These are phyloP conservation scores for Neuroterus valhalla DNA, from an alignment of 1,140 invertebrate genomes.

Conservation along the genomic window DNA sequence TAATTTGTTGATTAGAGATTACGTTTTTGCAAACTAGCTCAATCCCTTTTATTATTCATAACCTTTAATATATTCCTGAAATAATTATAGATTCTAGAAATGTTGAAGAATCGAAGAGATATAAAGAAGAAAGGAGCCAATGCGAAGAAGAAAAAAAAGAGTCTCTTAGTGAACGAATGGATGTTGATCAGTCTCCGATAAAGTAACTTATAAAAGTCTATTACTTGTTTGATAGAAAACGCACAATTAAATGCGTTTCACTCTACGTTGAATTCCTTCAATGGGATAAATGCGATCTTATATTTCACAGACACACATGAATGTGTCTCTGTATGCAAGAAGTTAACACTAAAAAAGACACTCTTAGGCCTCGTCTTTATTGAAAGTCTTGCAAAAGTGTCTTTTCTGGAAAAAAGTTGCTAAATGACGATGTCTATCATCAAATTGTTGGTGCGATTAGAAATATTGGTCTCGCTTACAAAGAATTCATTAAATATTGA, in stretches of 20 bases:
- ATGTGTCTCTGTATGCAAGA: constrained; percentile 17
- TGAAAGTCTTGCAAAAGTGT: neutral
- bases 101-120: neutral
- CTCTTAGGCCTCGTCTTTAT: neutral
- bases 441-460: neutral
- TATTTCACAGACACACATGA: constrained; percentile 24
- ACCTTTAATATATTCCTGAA: no score
- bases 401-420: neutral
- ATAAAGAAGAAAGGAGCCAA: constrained; percentile 38
- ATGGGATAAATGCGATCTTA: constrained; percentile 19
- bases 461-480: constrained; percentile 5
- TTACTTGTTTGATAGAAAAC: constrained; percentile 15
- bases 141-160: constrained; percentile 34
- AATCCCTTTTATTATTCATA: neutral
- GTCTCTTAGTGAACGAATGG: constrained; percentile 49
- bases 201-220: constrained; percentile 38
- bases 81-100: no score
- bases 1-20: neutral
- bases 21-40: neutral
- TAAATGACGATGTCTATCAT: neutral
- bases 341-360: neutral
- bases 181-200: constrained; percentile 56
- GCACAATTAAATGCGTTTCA: constrained; percentile 23
- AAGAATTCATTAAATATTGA: neutral
- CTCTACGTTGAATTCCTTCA: constrained; percentile 14